Evolutionary conservation across 1,140 invertebrate genomes (phyloP), one percentile per base, ranked within the genome.

Genomic region (Zaprionus africanus): DNA sequence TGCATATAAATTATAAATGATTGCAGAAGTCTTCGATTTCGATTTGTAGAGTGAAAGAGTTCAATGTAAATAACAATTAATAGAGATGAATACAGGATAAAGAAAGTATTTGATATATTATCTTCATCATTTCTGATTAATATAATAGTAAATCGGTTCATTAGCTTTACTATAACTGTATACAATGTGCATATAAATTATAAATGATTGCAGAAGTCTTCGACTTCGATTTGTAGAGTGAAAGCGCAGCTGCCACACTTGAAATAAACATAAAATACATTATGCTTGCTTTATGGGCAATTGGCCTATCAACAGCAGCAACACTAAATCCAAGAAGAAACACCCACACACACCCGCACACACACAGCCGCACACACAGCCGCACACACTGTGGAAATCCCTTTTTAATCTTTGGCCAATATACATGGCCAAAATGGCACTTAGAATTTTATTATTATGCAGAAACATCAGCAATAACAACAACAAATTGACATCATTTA

Each of bases 371-470:
- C 38, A 41, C 62, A 59, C 46, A 68, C 57, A 64, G 59, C 31
- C 69, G 36, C 36, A 11, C 36, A 41, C 38, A 62, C 46, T 34
- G n/a, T 22, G 19, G 60, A 76, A 87, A 85, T 81, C 76, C 87
- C 66, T 82, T 74, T 91, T 88, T 91, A 91, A 88, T 91, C 88
- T 87, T 85, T 59, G 83, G 65, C 81, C 68, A 76, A 88, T 80
- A 81, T 76, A 74, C 62, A 76, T 66, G 51, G 78, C 78, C 88
- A 71, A 88, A 91, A 84, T 81, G 82, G 79, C 71, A 79, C 82
- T 91, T 91, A 62, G 74, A 87, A 85, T 90, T 90, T 91, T 82
- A 84, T 90, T 86, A 87, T 80, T 65, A 77, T 88, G 80, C 75
- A 57, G 24, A 51, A 65, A 71, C 69, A 85, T 58, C 41, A 38